A percentile compares a stretch with the other conserved stretches of the same genome.
These are phyloP conservation scores for Xenopus borealis DNA, from an alignment of 2,113 vertebrate genomes.

Conservation along the genomic window DNA sequence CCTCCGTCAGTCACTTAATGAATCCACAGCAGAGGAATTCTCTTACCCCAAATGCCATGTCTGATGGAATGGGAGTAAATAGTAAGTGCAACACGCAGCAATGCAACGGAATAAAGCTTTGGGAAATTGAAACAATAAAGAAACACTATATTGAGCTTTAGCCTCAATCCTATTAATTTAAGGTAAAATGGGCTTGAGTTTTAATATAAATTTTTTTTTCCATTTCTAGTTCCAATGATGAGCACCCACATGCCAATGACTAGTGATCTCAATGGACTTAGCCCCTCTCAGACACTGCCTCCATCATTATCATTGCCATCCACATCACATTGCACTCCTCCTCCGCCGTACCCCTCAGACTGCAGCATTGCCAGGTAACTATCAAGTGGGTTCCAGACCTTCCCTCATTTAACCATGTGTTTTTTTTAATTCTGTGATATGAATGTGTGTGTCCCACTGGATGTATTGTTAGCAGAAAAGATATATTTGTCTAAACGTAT, in stretches of 20 bases:
- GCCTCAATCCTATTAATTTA: too few relatives aligned
- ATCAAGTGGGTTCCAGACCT: not conserved
- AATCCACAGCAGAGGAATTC: constrained; percentile 95
- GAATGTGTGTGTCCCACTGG: too few relatives aligned
- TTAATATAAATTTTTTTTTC: too few relatives aligned
- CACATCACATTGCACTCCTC: constrained; percentile 96
- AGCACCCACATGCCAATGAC: constrained; percentile 91
- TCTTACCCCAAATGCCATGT: constrained; percentile 88
- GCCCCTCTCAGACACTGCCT: constrained; percentile 90
- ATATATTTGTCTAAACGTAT: too few relatives aligned
- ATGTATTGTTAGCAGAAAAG: too few relatives aligned
- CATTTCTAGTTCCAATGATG: constrained; percentile 92
- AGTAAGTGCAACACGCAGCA: constrained; percentile 71
- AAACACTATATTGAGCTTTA: too few relatives aligned
- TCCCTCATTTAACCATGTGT: too few relatives aligned
- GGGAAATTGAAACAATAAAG: too few relatives aligned
- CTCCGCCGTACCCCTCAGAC: constrained; percentile 97
- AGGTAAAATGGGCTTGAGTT: too few relatives aligned
- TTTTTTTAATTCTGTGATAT: too few relatives aligned
- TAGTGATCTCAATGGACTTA: constrained; percentile 93
- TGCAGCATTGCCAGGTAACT: constrained; percentile 98
- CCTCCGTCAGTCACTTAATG: constrained; percentile 98
- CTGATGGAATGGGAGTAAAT: constrained; percentile 85
- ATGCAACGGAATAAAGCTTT: too few relatives aligned
- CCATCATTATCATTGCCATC: constrained; percentile 91